phyloP scores from a whole-genome alignment of 2,888 invertebrate species.

The Drosophila greeni region DNA sequence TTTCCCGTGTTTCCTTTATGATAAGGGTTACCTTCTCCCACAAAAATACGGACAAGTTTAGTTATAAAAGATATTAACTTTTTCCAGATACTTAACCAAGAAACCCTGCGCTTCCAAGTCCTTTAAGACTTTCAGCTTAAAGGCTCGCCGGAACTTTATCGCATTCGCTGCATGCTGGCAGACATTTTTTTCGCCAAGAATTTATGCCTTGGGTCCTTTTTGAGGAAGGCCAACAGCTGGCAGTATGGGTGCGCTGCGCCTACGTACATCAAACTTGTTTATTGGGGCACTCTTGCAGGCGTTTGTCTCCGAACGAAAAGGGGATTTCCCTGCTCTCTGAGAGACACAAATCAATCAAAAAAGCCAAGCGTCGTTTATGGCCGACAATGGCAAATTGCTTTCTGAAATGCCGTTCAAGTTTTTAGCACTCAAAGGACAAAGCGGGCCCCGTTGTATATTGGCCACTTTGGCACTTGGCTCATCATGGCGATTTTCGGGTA shows the following conservation, averaged over 20 bases:
- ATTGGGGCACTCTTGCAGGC: conserved; percentile 46
- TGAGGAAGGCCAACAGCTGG: conserved; percentile 34
- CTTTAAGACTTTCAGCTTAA: conserved; percentile 1
- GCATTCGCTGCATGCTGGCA: conserved; percentile 4
- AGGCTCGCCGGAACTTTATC: conserved; percentile 6
- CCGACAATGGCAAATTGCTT: conserved; percentile 68
- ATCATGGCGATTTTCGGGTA: conserved; percentile 60
- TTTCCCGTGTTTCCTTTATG: not conserved
- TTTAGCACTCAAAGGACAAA: conserved; percentile 32
- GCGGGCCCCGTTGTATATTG: conserved; percentile 19
- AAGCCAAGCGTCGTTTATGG: conserved; percentile 64
- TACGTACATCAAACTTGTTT: conserved; percentile 47
- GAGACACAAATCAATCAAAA: conserved; percentile 67
- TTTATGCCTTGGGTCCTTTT: conserved; percentile 20
- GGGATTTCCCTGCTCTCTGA: conserved; percentile 1
- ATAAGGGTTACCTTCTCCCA: not conserved
- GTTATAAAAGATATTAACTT: conserved; percentile 5
- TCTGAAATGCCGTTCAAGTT: conserved; percentile 52
- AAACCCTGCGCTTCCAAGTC: not conserved
- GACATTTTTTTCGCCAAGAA: conserved; percentile 13
- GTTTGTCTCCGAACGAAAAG: conserved; percentile 28
- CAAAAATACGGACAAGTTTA: conserved; percentile 1
- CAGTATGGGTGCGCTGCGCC: conserved; percentile 3
- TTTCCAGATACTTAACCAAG: not conserved
- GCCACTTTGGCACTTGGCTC: conserved; percentile 55